Evolutionary conservation across 2,797 vertebrate genomes (phyloP).

Genomic region (Falco cherrug): DNA sequence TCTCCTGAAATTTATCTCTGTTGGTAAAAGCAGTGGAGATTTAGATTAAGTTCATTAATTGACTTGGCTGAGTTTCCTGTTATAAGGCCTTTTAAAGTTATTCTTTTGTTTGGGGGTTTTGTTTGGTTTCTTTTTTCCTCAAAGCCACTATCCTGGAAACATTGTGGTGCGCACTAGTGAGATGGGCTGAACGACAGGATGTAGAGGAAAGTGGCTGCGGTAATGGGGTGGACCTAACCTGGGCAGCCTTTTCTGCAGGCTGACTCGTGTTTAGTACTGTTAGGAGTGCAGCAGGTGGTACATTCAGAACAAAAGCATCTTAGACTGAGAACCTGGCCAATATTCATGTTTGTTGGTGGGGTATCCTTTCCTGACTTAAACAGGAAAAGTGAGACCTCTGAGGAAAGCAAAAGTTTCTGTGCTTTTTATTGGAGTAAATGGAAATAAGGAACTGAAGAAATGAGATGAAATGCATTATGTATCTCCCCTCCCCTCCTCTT

Average conservation of each 20-base stretch:
- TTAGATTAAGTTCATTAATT: neutral
- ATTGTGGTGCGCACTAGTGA: too few relatives aligned
- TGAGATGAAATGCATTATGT: neutral
- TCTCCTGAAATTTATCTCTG: neutral
- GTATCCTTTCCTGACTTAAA: neutral
- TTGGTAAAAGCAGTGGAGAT: neutral
- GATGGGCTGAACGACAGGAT: neutral
- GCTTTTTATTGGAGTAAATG: neutral
- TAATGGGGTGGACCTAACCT: neutral
- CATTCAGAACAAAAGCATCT: neutral
- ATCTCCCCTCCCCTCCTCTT: neutral
- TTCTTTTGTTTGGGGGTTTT: neutral
- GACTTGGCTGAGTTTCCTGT: neutral
- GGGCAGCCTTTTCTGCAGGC: neutral
- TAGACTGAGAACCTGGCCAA: neutral
- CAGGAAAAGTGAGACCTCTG: neutral
- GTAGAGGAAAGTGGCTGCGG: neutral
- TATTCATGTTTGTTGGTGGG: fast-evolving
- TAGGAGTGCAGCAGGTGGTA: neutral
- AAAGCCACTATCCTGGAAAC: neutral
- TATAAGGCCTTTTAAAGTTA: neutral
- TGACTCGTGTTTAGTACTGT: neutral
- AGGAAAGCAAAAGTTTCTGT: neutral
- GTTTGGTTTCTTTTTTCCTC: neutral
- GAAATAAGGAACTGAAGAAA: neutral